Base-by-base conservation (phyloP, 2,888 invertebrate genomes). In the Dasypogon diadema region DNA sequence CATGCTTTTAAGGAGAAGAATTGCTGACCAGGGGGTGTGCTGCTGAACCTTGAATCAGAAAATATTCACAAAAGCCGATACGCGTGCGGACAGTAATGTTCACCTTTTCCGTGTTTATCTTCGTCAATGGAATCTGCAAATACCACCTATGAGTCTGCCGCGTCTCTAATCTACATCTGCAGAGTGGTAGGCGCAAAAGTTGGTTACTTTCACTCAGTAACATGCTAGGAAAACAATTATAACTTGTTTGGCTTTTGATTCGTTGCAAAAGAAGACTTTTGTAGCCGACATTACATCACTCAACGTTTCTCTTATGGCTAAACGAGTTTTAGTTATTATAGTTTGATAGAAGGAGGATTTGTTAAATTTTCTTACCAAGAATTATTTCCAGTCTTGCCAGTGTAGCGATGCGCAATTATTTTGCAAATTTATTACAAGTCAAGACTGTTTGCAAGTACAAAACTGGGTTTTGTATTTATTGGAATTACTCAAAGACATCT, bases 131-230 rank as follows among this genome's bases (percentile, higher is more conserved):
- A 12, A 42, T n/a, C 2, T n/a, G 42, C 12, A 12, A 42, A 42
- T 2, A n/a, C 2, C 8, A 42, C 6, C 42, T n/a, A 42, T 12
- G 42, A 3, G 12, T 1, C 10, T n/a, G 42, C 42, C 3, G 2
- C 3, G 42, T 3, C 42, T 42, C n/a, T 12, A 42, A 42, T 42
- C 42, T 42, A 12, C 42, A 42, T 42, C 8, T 42, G 42, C 42
- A 2, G 1, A 42, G n/a, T 12, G 12, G n/a, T 42, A 42, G 42
- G 42, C n/a, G n/a, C 42, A 42, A 42, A n/a, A 42, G 42, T 42
- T n/a, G 12, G 37, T 10, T 51, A 60, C 60, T 60, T 60, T 60
- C 60, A 60, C 60, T 60, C n/a, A 37, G 37, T 60, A 42, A 42
- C 2, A 42, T 37, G 37, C 37, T 37, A 18, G 18, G 60, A 60